phyloP scores from a whole-genome alignment of 2,113 vertebrate species.

The Martes martes region DNA sequence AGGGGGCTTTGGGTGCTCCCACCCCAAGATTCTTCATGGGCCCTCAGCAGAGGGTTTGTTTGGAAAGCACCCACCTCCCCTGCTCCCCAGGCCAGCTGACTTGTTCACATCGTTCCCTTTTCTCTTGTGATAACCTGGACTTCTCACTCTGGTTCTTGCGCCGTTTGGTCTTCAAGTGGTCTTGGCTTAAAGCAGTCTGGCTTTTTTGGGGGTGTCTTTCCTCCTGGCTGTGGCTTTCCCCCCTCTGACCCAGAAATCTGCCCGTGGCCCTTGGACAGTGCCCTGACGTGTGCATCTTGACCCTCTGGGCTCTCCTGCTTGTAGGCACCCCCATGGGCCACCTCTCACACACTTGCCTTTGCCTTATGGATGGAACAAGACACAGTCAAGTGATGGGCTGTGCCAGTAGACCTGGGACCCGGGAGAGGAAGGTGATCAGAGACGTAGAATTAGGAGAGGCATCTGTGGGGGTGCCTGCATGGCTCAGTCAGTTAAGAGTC shows the following conservation, averaged over 20 bases:
- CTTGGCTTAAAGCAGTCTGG: background rate
- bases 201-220: background rate
- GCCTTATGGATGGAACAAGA: background rate
- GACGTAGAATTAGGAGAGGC: background rate
- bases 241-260: background rate
- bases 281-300: no score
- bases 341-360: background rate
- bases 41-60: background rate
- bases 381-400: background rate
- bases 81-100: background rate
- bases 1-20: no score
- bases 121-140: background rate
- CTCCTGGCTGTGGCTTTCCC: background rate
- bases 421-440: background rate
- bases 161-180: background rate
- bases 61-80: background rate
- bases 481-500: no score
- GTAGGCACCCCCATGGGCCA: background rate
- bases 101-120: fast-evolving
- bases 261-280: background rate
- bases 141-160: background rate
- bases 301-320: background rate
- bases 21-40: fast-evolving
- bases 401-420: background rate
- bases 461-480: no score